Percentiles rank a stretch among this genome's conserved stretches.
phyloP scores from a whole-genome alignment of 2,888 invertebrate species.

The Himalopsyche anomala region DNA sequence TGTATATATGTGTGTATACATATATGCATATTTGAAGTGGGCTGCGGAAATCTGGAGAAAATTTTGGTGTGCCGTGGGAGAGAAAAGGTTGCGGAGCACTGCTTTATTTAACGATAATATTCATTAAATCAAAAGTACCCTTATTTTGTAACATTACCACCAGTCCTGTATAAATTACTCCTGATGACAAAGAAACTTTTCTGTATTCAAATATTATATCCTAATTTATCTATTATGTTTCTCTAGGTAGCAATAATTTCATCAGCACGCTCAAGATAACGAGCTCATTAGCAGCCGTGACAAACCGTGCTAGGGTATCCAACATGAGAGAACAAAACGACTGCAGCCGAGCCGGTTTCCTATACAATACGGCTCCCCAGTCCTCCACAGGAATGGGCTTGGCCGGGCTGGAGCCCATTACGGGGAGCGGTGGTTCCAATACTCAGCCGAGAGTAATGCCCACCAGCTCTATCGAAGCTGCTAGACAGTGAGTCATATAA shows the following conservation, averaged over 20 bases:
- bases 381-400: conserved; percentile 67
- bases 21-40: too few relatives aligned
- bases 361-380: conserved; percentile 68
- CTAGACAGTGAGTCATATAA: conserved; percentile 55
- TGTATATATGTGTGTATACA: too few relatives aligned
- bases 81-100: too few relatives aligned
- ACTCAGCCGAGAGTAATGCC: conserved; percentile 57
- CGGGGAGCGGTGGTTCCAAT: conserved; percentile 12
- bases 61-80: too few relatives aligned
- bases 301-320: conserved; percentile 70
- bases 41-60: too few relatives aligned
- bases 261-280: conserved; percentile 73
- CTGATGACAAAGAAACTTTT: too few relatives aligned
- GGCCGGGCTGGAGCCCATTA: conserved; percentile 64
- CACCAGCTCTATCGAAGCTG: conserved; percentile 53
- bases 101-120: too few relatives aligned
- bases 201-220: too few relatives aligned
- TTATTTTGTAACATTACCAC: too few relatives aligned
- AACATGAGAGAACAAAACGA: conserved; percentile 70
- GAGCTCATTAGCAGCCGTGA: conserved; percentile 75
- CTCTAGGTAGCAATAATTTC: conserved; percentile 67
- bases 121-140: too few relatives aligned
- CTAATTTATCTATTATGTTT: conserved; percentile 66
- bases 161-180: too few relatives aligned
- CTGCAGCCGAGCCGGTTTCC: conserved; percentile 71